These are phyloP conservation scores for Spicauda simplicius DNA, from an alignment of 2,888 invertebrate species.

Conservation along the genomic window DNA sequence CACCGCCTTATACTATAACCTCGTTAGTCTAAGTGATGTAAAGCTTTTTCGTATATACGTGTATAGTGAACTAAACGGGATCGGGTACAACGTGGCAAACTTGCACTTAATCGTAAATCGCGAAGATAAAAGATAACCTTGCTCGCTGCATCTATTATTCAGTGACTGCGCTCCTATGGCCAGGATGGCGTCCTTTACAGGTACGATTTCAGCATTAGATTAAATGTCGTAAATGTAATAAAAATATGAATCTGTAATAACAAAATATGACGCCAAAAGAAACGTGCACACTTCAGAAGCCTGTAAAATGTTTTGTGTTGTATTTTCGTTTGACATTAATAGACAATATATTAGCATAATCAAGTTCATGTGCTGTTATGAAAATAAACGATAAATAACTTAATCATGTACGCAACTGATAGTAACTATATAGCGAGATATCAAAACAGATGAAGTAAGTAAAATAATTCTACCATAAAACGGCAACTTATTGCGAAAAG, in stretches of 20 bases:
- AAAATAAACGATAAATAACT: background rate
- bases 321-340: background rate
- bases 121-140: slow-evolving; percentile 67
- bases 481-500: background rate
- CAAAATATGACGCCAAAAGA: background rate
- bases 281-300: background rate
- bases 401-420: background rate
- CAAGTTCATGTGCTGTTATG: background rate
- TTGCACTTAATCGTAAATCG: slow-evolving; percentile 53
- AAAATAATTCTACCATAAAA: background rate
- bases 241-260: background rate
- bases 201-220: slow-evolving; percentile 60
- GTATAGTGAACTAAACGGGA: slow-evolving; percentile 53
- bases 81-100: slow-evolving; percentile 53
- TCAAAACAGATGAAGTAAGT: background rate
- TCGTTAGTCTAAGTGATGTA: slow-evolving; percentile 76
- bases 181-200: slow-evolving; percentile 80
- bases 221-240: slow-evolving; percentile 23
- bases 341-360: too few species aligned
- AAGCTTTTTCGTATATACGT: slow-evolving; percentile 56
- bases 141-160: slow-evolving; percentile 79
- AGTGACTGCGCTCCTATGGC: slow-evolving; percentile 73
- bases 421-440: background rate
- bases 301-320: slow-evolving; percentile 2
- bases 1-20: slow-evolving; percentile 64